Conservation (phyloP, 2,888 invertebrate species). For the Heteromyza rotundicornis region DNA sequence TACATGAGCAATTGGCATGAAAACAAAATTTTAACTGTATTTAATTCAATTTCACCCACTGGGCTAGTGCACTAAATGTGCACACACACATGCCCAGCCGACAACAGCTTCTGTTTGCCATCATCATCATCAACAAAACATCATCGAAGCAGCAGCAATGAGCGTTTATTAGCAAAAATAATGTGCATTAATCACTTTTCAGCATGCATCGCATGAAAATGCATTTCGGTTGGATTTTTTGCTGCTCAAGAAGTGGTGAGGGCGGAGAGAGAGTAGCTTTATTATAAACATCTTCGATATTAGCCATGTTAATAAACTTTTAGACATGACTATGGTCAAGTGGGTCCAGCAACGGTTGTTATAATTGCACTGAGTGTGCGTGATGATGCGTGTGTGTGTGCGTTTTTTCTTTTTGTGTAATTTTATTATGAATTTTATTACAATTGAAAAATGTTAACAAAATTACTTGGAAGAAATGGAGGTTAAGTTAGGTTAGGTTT, state of each 20-base stretch:
- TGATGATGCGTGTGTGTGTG: neutral
- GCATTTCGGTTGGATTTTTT: conserved; percentile 20
- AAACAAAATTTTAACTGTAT: conserved; percentile 52
- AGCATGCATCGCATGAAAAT: conserved; percentile 48
- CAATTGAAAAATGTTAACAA: no score
- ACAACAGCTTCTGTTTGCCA: conserved; percentile 12
- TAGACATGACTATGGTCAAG: conserved; percentile 5
- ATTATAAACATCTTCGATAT: neutral
- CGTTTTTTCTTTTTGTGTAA: no score
- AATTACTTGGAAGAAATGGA: no score
- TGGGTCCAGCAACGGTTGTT: conserved; percentile 8
- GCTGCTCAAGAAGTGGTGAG: neutral
- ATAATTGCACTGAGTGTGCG: neutral
- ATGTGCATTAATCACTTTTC: conserved; percentile 40
- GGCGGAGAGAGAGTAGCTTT: neutral
- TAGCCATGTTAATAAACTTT: conserved; percentile 4
- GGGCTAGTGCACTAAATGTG: conserved; percentile 61
- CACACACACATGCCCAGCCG: conserved; percentile 34
- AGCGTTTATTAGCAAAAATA: no score
- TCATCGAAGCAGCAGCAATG: conserved; percentile 13
- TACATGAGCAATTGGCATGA: conserved; percentile 43
- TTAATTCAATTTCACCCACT: conserved; percentile 61
- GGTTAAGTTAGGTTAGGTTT: no score
- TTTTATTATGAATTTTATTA: no score
- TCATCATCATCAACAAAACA: conserved; percentile 1